Percentiles rank a stretch among this genome's conserved stretches.
Evolutionary conservation across 2,113 vertebrate species (phyloP).

Genomic region (Petaurus breviceps): DNA sequence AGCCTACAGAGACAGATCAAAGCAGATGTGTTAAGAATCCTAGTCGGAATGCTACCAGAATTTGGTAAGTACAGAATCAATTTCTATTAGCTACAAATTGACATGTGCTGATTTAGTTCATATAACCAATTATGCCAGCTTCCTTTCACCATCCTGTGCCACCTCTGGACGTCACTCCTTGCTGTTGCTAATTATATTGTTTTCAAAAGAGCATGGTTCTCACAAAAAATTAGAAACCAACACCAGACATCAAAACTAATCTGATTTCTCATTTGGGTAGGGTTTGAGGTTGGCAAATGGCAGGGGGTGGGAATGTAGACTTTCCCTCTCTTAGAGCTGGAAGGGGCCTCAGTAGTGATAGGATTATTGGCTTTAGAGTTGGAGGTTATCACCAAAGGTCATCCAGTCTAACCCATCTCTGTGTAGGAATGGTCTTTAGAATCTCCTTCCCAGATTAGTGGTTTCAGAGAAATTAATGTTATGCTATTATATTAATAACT

Average conservation of each 20-base stretch:
- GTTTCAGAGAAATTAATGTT: not conserved
- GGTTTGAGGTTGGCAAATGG: not conserved
- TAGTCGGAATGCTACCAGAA: conserved; percentile 77
- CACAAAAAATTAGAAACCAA: not conserved
- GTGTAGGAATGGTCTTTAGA: not conserved
- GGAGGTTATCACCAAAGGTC: not conserved
- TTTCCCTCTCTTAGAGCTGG: not conserved
- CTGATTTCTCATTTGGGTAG: not conserved
- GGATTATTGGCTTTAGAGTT: not conserved
- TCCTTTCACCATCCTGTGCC: not conserved
- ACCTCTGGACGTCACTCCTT: not conserved
- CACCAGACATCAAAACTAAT: not conserved
- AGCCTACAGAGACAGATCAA: conserved; percentile 72
- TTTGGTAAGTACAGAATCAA: conserved; percentile 84
- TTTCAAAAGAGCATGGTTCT: not conserved
- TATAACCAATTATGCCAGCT: not conserved
- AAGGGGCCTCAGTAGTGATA: not conserved
- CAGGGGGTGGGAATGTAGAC: not conserved
- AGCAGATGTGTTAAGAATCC: conserved; percentile 84
- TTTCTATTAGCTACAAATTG: conserved; percentile 32
- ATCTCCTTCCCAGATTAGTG: not conserved
- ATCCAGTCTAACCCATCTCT: not conserved
- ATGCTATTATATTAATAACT: not conserved
- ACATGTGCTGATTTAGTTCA: not conserved
- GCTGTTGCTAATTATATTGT: not conserved